phyloP scores from a whole-genome alignment of 1,140 invertebrate genomes.

The Orius insidiosus region DNA sequence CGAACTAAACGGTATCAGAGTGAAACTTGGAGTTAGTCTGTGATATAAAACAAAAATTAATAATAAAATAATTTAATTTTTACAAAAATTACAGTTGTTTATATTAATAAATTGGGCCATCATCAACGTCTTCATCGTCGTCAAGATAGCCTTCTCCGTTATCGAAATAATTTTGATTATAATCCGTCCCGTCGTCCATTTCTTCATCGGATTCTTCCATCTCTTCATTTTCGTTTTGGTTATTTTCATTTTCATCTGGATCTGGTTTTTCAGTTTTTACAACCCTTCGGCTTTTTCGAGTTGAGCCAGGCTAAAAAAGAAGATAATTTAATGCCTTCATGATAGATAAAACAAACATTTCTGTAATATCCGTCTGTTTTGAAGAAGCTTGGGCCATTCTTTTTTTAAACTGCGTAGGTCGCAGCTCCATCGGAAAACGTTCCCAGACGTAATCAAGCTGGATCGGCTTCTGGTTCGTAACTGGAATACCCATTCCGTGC shows the following conservation, averaged over 20 bases:
- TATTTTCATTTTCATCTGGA: conserved; percentile 26
- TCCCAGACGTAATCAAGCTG: conserved; percentile 14
- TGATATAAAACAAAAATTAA: neutral
- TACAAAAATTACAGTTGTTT: neutral
- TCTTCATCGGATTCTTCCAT: conserved; percentile 28
- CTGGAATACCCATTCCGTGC: neutral
- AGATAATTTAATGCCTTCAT: conserved; percentile 20
- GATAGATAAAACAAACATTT: neutral
- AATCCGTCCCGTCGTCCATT: conserved; percentile 22
- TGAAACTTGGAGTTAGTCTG: conserved; percentile 53
- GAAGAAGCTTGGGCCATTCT: neutral
- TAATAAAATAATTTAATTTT: conserved; percentile 12
- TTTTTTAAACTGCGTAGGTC: conserved; percentile 15
- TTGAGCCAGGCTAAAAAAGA: conserved; percentile 31
- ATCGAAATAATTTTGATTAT: conserved; percentile 43
- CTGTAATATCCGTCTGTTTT: neutral
- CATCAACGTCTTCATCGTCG: conserved; percentile 63
- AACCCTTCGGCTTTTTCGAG: conserved; percentile 36
- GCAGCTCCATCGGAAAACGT: conserved; percentile 14
- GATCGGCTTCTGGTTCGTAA: conserved; percentile 3
- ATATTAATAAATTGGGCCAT: conserved; percentile 44
- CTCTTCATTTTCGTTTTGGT: conserved; percentile 28
- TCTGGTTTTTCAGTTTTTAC: conserved; percentile 30
- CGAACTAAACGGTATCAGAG: conserved; percentile 52
- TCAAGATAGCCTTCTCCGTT: conserved; percentile 73